Evolutionary conservation across 2,797 vertebrate species (phyloP), one percentile per base, ranked within the genome.

Genomic region (Peromyscus melanophrys): DNA sequence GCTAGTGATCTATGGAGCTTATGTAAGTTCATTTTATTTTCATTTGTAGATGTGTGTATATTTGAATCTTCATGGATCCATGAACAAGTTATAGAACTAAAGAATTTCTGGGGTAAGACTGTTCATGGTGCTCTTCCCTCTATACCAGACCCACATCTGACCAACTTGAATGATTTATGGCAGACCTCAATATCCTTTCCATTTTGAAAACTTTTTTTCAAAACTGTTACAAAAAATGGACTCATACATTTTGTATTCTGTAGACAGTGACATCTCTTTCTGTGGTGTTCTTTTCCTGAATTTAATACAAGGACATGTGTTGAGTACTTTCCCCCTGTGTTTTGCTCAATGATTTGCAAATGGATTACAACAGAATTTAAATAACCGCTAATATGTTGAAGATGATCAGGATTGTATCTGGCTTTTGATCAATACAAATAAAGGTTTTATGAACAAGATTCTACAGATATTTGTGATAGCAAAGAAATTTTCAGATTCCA

Each of bases 81-180:
- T 40, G 21, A 77, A 3, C 37, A 88, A 34, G 4, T 77, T 49
- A 81, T 23, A 17, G 43, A 9, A 61, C 52, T 49, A 31, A 69
- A 46, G 1, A 59, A 57, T 81, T 63, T 12, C 40, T 59, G 34
- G 34, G 6, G 16, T 69, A n/a, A n/a, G 67, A 43, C 12, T 75
- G 40, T 8, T 34, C 9, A 23, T 27, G 1, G 29, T 37, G 17
- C 19, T n/a, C 16, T 61, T 8, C 11, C 7, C 1, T 25, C 52
- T 4, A 37, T 19, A 14, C 6, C 12, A 52, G 4, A 65, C 0
- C 37, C 0, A 83, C 1, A 43, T 43, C 0, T 16, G 34, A 40
- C 71, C 71, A 23, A 43, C 6, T n/a, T 2, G 6, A 21, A 8
- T 78, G 67, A 65, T 34, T 77, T 29, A 14, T 3, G 2, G 1